phyloP scores from a whole-genome alignment of 2,888 invertebrate species.

The Pseudoips prasinana region DNA sequence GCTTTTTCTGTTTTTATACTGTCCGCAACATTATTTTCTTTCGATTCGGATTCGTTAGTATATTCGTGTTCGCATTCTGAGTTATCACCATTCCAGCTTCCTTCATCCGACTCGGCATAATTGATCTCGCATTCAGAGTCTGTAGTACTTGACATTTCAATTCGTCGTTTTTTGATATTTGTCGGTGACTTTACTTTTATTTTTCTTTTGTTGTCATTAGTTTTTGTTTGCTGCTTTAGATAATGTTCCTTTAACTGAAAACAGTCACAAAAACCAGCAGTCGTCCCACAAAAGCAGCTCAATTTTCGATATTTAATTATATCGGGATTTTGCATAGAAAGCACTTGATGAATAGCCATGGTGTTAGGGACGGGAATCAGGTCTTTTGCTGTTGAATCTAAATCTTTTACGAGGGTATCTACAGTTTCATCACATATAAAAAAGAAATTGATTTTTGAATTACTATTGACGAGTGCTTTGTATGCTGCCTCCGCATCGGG shows the following conservation, averaged over 20 bases:
- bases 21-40: no score
- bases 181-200: background rate
- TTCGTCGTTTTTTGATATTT: constrained; percentile 8
- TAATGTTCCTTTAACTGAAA: constrained; percentile 8
- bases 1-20: no score
- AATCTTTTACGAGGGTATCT: constrained; percentile 2
- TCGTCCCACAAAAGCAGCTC: constrained; percentile 7
- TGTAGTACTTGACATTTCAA: constrained; percentile 2
- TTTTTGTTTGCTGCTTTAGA: constrained; percentile 8
- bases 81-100: background rate
- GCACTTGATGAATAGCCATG: constrained; percentile 8
- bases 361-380: constrained; percentile 2
- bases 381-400: constrained; percentile 2
- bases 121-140: constrained; percentile 7
- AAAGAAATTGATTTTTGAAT: constrained; percentile 1
- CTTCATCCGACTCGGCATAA: constrained; percentile 12
- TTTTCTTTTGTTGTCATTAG: constrained; percentile 3
- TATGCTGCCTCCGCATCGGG: constrained; percentile 14
- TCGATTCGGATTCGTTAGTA: no score
- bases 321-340: constrained; percentile 4
- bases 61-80: no score
- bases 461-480: constrained; percentile 1
- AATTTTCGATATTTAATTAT: constrained; percentile 8
- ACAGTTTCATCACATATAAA: constrained; percentile 1
- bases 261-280: constrained; percentile 7